Evolutionary conservation across 2,797 vertebrate species (phyloP), one percentile per base, ranked within the genome.

Genomic region (Thaleichthys pacificus): DNA sequence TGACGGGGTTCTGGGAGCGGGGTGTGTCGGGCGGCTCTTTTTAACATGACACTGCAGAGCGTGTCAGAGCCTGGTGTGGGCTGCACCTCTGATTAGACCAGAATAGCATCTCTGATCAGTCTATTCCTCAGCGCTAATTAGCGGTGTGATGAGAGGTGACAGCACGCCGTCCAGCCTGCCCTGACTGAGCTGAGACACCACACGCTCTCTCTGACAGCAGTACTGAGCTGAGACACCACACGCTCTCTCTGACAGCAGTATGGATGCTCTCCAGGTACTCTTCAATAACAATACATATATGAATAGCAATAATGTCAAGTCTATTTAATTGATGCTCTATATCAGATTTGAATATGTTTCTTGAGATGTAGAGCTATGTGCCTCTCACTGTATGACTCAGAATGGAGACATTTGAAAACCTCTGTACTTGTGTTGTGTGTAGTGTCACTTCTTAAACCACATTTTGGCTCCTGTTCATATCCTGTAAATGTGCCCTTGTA

Each of bases 71-170:
- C 3, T 17, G 15, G 51, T 17, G 15, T 56, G 51, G 51, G 19
- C 60, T 30, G 71, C 35, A 64, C 30, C 71, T 70, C 56, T 47
- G 71, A 81, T 80, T 56, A 79, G 69, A 65, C 76, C 81, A 86
- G 71, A 73, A 71, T 78, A 82, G 73, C 73, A 64, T 68, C n/a
- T 77, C 47, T 75, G 69, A 86, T 83, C 79, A 74, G 73, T 83
- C 69, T 38, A 66, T 63, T 74, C 66, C 84, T 84, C 51, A 76
- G 73, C 61, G 75, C 75, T 84, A 82, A 85, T 88, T 84, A 82
- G 69, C 69, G 71, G 67, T 68, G 71, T 62, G 79, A 67, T 70
- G 79, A 83, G 81, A 80, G 82, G 78, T 79, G 71, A 68, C 77
- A 56, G 17, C 51, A n/a, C 19, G 4, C 19, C 19, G 19, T 14